Base-by-base conservation (phyloP, 2,797 vertebrate species). In the Lophotriccus pileatus region DNA sequence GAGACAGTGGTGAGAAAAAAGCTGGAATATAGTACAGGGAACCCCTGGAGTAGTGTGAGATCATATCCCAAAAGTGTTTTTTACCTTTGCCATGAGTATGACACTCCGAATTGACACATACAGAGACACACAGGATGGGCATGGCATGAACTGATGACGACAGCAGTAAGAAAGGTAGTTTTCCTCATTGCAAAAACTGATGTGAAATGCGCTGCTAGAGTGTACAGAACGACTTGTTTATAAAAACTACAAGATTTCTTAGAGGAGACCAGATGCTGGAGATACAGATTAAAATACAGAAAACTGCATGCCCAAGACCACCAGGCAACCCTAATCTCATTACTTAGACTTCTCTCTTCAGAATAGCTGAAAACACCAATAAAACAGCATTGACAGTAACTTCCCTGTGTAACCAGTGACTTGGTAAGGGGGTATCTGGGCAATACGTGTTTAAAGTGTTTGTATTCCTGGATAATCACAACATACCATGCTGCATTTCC, bases 401-500 rank as follows among this genome's bases (percentile, higher is more conserved):
- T 43, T 49, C 50, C 27, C 56, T 39, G 18, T 44, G 2, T 8
- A 73, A 44, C 2, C 18, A 49, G 10, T 44, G n/a, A 69, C n/a
- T 83, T 89, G 41, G 12, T n/a, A 77, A 52, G 32, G 24, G 16
- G 6, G 6, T 20, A 58, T 49, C 21, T 52, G 34, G 43, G 41
- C 7, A 60, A 28, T 0, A 20, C 14, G 2, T 27, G n/a, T 86
- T 59, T 58, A 1, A 53, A 75, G 69, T 16, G 55, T 69, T 49
- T 25, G 23, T 23, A 20, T 19, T 39, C 27, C 1, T 58, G 59
- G 34, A 15, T 32, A 30, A 87, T 30, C 21, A 37, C 52, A 60
- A 98, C 98, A 8, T 98, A 99, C 99, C 99, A 0, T 99, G 98
- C 87, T 98, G 98, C 99, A 99, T 99, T 97, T 99, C 99, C 69